Conservation (phyloP, 2,113 vertebrate species). For the Hemiscyllium ocellatum region DNA sequence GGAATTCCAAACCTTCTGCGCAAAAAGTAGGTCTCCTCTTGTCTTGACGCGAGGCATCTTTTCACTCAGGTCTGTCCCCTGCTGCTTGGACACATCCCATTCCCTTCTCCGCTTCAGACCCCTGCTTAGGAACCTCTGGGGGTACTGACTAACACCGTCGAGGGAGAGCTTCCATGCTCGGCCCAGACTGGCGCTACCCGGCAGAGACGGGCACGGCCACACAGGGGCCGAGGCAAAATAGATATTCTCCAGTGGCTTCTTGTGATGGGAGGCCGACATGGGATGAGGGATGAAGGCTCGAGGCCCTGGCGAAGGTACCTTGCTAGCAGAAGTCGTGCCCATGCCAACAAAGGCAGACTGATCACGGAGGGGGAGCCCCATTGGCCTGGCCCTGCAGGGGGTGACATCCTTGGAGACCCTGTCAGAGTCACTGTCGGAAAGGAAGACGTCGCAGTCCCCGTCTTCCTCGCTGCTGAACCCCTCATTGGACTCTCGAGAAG, state of each 20-base stretch:
- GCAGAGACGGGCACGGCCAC: not conserved
- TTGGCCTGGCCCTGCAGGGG: slow-evolving; percentile 40
- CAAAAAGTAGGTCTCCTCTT: slow-evolving; percentile 72
- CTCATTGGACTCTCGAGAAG: slow-evolving; percentile 60
- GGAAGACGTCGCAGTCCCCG: slow-evolving; percentile 63
- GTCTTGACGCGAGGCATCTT: slow-evolving; percentile 43
- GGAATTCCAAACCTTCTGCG: slow-evolving; percentile 67
- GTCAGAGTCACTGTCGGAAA: slow-evolving; percentile 49
- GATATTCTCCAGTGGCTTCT: not conserved
- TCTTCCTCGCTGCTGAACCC: slow-evolving; percentile 56
- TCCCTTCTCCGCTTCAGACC: slow-evolving; percentile 31
- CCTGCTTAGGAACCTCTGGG: slow-evolving; percentile 44
- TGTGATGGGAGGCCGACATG: not conserved
- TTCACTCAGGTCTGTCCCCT: not conserved
- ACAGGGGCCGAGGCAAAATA: not conserved
- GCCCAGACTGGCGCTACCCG: not conserved
- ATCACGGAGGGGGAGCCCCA: slow-evolving; percentile 15
- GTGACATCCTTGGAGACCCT: not conserved
- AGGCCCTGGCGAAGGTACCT: not conserved
- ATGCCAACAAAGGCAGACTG: too few relatives aligned
- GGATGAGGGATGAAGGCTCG: not conserved
- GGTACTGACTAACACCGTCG: not conserved
- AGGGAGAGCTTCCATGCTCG: not conserved
- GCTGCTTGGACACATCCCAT: not conserved
- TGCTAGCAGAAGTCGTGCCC: not conserved